A percentile compares a stretch with the other conserved stretches of the same genome.
phyloP scores from a whole-genome alignment of 2,888 invertebrate genomes.

The Macaria liturata region DNA sequence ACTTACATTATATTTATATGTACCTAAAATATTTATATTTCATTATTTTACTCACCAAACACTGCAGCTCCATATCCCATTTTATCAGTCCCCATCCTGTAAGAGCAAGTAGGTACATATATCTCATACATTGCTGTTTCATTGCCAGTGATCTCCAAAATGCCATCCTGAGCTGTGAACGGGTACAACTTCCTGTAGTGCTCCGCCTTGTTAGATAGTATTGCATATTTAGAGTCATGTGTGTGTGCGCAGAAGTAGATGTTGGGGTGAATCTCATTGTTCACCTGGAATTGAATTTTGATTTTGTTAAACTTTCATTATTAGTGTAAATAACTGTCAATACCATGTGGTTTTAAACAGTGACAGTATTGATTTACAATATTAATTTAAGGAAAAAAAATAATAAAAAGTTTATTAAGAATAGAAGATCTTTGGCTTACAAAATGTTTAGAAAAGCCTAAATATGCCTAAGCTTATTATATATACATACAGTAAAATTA shows the following conservation, averaged over 20 bases:
- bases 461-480: too few relatives aligned
- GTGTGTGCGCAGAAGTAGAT: slow-evolving; percentile 86
- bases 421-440: too few relatives aligned
- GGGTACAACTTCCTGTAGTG: slow-evolving; percentile 39
- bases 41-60: slow-evolving; percentile 83
- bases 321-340: too few relatives aligned
- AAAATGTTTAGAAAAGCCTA: too few relatives aligned
- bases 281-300: slow-evolving; percentile 78
- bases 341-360: too few relatives aligned
- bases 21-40: too few relatives aligned
- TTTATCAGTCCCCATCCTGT: slow-evolving; percentile 95
- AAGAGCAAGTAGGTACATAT: slow-evolving; percentile 96
- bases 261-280: slow-evolving; percentile 80
- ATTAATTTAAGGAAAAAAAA: too few relatives aligned
- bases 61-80: slow-evolving; percentile 95
- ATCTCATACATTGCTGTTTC: slow-evolving; percentile 86
- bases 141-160: slow-evolving; percentile 49
- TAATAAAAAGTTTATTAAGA: too few relatives aligned
- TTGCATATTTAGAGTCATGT: slow-evolving; percentile 86
- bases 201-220: slow-evolving; percentile 46
- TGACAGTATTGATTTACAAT: too few relatives aligned
- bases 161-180: slow-evolving; percentile 43
- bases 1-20: too few relatives aligned
- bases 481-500: too few relatives aligned
- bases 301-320: too few relatives aligned